Percentiles rank a stretch among this genome's conserved stretches.
Evolutionary conservation across 2,888 invertebrate species (phyloP).

Genomic region (Perizoma affinitatum): DNA sequence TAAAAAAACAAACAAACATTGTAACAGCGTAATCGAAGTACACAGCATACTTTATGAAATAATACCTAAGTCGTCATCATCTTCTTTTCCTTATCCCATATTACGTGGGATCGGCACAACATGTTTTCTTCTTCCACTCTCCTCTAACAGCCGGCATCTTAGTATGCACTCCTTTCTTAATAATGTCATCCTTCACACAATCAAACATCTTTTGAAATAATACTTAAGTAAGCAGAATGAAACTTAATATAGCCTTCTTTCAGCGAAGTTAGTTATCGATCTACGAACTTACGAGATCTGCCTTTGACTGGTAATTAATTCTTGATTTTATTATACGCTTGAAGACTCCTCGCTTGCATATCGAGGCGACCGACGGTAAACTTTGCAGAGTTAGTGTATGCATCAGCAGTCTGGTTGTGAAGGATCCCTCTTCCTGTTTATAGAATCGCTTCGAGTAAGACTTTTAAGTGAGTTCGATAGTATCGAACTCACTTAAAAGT

Average conservation of each 20-base stretch:
- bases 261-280: constrained; percentile 10
- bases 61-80: background rate
- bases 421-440: no score
- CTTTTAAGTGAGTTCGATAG: no score
- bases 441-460: no score
- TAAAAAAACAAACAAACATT: no score
- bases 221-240: background rate
- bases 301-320: constrained; percentile 24
- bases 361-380: constrained; percentile 9
- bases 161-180: no score
- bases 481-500: no score
- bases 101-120: no score
- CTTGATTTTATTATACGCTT: constrained; percentile 18
- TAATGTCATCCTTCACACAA: no score
- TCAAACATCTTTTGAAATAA: constrained; percentile 3
- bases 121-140: no score
- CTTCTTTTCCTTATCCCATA: no score
- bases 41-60: constrained; percentile 2
- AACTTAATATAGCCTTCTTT: constrained; percentile 8
- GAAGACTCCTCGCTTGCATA: constrained; percentile 7
- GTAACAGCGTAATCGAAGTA: background rate
- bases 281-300: constrained; percentile 14
- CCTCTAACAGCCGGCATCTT: no score
- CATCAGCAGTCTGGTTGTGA: constrained; percentile 7
- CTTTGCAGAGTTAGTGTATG: constrained; percentile 4